Percentiles rank a stretch among this genome's conserved stretches.
These are phyloP conservation scores for Erpobdella octoculata DNA, from an alignment of 2,888 invertebrate species.

Conservation along the genomic window DNA sequence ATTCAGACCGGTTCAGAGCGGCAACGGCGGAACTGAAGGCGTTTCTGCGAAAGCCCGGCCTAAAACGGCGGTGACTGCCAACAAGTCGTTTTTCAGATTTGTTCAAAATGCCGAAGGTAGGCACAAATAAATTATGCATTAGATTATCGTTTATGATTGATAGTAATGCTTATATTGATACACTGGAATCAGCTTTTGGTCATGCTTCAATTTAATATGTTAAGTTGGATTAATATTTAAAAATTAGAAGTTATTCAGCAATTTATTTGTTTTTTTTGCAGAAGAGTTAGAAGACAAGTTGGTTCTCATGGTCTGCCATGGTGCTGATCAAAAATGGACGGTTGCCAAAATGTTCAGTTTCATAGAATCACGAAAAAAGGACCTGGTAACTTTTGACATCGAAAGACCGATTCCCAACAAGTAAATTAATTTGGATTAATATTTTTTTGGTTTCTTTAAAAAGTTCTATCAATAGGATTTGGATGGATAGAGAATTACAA, in stretches of 20 bases:
- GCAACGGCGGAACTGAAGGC: not conserved
- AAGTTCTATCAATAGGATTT: no score
- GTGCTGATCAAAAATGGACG: conserved; percentile 38
- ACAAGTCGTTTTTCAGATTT: conserved; percentile 18
- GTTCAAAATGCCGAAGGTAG: conserved; percentile 14
- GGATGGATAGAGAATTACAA: no score
- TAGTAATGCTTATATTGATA: not conserved
- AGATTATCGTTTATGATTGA: not conserved
- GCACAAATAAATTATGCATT: not conserved
- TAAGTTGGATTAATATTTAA: not conserved
- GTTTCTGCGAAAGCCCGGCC: not conserved
- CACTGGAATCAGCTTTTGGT: no score
- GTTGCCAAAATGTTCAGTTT: conserved; percentile 36
- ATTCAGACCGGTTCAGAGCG: not conserved
- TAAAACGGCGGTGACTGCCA: conserved; percentile 17
- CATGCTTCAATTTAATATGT: not conserved
- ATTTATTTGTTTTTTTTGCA: no score
- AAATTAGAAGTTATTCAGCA: no score
- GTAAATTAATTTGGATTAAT: not conserved
- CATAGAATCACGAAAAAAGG: conserved; percentile 43
- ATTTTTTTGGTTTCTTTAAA: no score
- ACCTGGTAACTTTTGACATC: conserved; percentile 44
- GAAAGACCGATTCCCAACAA: conserved; percentile 14
- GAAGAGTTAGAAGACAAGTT: conserved; percentile 43
- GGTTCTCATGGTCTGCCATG: conserved; percentile 37